Evolutionary conservation across 2,888 invertebrate species (phyloP).

Genomic region (Cylloceria caligata): DNA sequence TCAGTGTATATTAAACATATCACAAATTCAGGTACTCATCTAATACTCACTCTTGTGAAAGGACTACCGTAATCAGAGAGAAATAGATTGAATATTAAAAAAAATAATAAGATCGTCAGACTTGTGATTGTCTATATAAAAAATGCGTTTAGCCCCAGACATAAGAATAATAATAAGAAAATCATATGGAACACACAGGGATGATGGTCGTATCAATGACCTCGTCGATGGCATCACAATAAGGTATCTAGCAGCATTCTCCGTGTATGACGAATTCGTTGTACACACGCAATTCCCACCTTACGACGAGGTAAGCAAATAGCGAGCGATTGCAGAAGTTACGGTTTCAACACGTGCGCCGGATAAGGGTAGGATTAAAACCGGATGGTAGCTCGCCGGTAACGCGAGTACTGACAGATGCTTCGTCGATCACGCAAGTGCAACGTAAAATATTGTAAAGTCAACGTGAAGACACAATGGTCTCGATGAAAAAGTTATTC

Average conservation of each 20-base stretch:
- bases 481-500: slow-evolving; percentile 1
- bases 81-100: neutral
- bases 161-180: neutral
- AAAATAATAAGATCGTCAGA: neutral
- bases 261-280: slow-evolving; percentile 28
- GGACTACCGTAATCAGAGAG: no score
- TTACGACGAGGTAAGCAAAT: slow-evolving; percentile 41
- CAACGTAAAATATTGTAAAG: neutral
- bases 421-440: slow-evolving; percentile 46
- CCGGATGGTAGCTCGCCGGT: slow-evolving; percentile 3
- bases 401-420: slow-evolving; percentile 34
- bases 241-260: slow-evolving; percentile 41
- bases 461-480: neutral
- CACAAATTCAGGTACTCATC: no score
- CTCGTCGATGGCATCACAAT: slow-evolving; percentile 30
- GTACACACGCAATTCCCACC: slow-evolving; percentile 28
- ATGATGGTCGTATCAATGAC: slow-evolving; percentile 26
- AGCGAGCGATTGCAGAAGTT: slow-evolving; percentile 48
- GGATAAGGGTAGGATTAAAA: slow-evolving; percentile 52
- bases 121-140: neutral
- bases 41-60: no score
- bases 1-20: no score
- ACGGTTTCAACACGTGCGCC: slow-evolving; percentile 38
- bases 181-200: slow-evolving; percentile 7
- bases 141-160: neutral